Percentiles rank a stretch among this genome's conserved stretches.
Conservation (phyloP, 2,113 vertebrate genomes). For the Malurus cyaneus region DNA sequence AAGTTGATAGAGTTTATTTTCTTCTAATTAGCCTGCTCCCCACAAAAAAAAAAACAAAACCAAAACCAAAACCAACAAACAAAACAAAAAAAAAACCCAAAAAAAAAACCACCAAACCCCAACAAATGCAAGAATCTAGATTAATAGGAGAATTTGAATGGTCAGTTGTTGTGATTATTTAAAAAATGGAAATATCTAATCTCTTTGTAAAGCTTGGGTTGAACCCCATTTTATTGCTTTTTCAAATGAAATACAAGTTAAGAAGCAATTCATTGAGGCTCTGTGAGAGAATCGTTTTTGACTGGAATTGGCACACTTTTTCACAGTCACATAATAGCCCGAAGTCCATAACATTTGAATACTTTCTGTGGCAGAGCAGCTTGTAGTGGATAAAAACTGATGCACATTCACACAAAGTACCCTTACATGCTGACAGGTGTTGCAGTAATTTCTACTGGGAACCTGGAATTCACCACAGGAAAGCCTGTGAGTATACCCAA, state of each 20-base stretch:
- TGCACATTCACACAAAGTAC: neutral
- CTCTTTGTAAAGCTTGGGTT: neutral
- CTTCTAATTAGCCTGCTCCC: neutral
- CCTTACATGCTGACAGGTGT: conserved; percentile 27
- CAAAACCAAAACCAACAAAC: neutral
- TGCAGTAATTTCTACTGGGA: conserved; percentile 50
- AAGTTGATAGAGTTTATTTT: neutral
- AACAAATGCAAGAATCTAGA: neutral
- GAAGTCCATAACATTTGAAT: conserved; percentile 41
- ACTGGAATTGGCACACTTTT: neutral
- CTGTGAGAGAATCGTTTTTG: neutral
- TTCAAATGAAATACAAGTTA: neutral
- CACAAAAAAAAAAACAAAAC: neutral
- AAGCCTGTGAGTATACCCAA: conserved; percentile 4
- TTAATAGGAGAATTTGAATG: neutral
- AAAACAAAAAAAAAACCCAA: neutral
- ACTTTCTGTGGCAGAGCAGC: neutral
- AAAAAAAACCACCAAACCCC: too few species aligned
- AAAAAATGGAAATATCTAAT: neutral
- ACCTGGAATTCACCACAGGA: conserved; percentile 31
- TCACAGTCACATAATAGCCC: neutral
- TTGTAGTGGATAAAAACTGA: neutral
- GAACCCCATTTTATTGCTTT: neutral
- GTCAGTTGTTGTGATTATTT: neutral
- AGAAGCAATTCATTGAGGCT: neutral